Conservation (phyloP, 2,113 vertebrate species). For the Oreochromis tanganicae region DNA sequence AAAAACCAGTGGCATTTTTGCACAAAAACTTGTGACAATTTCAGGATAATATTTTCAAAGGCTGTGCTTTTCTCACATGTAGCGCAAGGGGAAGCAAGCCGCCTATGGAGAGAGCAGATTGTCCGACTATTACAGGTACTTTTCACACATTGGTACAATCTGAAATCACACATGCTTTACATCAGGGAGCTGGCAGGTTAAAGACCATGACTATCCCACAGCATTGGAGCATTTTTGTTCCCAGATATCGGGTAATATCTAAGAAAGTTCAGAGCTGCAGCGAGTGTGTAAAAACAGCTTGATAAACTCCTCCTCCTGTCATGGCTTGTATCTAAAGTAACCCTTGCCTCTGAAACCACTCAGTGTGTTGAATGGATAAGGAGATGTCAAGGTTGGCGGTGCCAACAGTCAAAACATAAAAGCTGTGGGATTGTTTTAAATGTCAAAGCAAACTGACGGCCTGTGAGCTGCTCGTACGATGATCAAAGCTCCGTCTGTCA, state of each 20-base stretch:
- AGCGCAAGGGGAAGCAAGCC: not conserved
- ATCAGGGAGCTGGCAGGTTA: not conserved
- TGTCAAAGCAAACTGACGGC: not conserved
- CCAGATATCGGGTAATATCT: not conserved
- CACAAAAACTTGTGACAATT: not conserved
- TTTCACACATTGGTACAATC: not conserved
- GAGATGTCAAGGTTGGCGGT: not conserved
- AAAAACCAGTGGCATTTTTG: not conserved
- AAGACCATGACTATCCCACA: not conserved
- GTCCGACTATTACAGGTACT: not conserved
- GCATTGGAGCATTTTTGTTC: not conserved
- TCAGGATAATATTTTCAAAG: not conserved
- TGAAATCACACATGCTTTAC: not conserved
- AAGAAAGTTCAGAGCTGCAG: not conserved
- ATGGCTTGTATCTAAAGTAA: not conserved
- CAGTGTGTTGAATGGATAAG: not conserved
- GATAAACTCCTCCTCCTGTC: not conserved
- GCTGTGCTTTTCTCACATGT: not conserved
- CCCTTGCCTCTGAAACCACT: not conserved
- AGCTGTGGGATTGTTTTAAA: not conserved
- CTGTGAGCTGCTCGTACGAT: not conserved
- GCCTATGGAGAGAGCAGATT: not conserved
- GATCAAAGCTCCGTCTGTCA: not conserved
- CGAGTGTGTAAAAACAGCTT: not conserved
- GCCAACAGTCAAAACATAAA: not conserved